Percentiles rank a stretch among this genome's conserved stretches.
Conservation (phyloP, 2,113 vertebrate species). For the Sturnus vulgaris region DNA sequence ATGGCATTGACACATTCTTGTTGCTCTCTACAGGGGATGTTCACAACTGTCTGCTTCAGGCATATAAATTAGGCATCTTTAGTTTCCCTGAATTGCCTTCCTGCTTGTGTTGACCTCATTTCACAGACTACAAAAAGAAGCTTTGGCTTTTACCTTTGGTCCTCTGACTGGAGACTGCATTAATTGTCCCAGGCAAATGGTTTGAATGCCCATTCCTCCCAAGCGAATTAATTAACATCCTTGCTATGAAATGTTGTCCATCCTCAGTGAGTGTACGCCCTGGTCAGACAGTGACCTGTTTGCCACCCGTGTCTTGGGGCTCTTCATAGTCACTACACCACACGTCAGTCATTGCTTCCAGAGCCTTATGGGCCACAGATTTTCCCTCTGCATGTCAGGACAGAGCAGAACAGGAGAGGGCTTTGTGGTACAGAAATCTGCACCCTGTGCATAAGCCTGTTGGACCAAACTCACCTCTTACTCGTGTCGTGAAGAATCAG, state of each 20-base stretch:
- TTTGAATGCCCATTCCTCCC: background rate
- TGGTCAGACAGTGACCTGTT: background rate
- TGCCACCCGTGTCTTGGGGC: background rate
- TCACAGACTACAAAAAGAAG: background rate
- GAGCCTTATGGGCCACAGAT: background rate
- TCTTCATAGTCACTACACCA: background rate
- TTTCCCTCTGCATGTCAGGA: background rate
- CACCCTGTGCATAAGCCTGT: background rate
- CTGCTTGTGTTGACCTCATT: conserved; percentile 7
- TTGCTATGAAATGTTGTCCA: background rate
- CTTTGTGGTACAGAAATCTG: background rate
- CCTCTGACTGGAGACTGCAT: background rate
- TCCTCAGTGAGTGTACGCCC: background rate
- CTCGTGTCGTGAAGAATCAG: background rate
- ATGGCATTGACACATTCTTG: conserved; percentile 22
- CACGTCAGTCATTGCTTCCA: background rate
- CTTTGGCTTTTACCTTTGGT: background rate
- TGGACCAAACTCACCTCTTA: accelerated
- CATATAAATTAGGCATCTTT: conserved; percentile 25
- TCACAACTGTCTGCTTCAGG: conserved; percentile 29
- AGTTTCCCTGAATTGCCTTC: background rate
- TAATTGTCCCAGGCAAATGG: background rate
- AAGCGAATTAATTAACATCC: background rate
- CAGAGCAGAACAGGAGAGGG: background rate
- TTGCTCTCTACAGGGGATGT: conserved; percentile 20